Evolutionary conservation across 1,140 invertebrate genomes (phyloP).

Genomic region (Mercenaria mercenaria): DNA sequence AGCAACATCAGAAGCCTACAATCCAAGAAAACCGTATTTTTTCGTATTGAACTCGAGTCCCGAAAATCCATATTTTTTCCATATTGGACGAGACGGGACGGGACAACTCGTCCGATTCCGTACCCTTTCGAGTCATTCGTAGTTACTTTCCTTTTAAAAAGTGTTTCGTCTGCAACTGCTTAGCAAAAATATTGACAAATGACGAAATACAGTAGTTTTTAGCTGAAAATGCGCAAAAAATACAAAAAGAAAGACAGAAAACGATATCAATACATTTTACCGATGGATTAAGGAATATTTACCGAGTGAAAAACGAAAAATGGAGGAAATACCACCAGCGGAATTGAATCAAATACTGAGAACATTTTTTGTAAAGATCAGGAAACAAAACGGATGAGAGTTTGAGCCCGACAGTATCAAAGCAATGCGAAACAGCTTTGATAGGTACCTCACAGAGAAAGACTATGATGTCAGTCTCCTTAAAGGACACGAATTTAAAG

Average conservation of each 20-base stretch:
- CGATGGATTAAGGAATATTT: not conserved
- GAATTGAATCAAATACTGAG: not conserved
- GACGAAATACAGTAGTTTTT: not conserved
- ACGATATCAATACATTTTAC: not conserved
- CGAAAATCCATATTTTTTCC: too few species aligned
- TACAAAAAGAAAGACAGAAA: not conserved
- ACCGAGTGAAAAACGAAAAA: not conserved
- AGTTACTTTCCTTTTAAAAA: too few species aligned
- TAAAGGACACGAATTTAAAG: not conserved
- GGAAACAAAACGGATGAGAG: not conserved
- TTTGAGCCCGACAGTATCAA: not conserved
- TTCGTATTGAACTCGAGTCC: too few species aligned
- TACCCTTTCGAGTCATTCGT: too few species aligned
- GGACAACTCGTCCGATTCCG: too few species aligned
- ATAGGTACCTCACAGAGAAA: not conserved
- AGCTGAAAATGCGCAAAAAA: not conserved
- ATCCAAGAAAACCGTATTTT: too few species aligned
- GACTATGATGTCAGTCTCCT: not conserved
- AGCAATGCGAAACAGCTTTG: not conserved
- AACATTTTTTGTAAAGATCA: not conserved
- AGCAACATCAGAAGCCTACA: too few species aligned
- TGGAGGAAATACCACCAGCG: not conserved
- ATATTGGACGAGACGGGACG: too few species aligned
- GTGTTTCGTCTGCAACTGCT: too few species aligned
- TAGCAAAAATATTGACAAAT: too few species aligned